Evolutionary conservation across 2,113 vertebrate species (phyloP).

Genomic region (Rafetus swinhoei): DNA sequence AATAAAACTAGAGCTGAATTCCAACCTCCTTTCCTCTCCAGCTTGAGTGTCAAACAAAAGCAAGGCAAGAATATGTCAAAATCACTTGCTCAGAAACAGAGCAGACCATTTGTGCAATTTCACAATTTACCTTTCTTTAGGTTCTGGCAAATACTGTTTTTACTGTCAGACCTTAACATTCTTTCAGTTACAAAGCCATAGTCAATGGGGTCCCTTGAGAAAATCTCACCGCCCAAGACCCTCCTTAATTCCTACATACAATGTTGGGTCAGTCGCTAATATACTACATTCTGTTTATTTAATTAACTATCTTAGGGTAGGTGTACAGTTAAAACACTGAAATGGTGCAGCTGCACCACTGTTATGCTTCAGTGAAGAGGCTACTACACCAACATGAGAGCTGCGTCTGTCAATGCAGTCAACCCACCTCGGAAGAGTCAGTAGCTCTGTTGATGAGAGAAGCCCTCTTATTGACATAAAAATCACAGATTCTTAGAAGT

Average conservation of each 20-base stretch:
- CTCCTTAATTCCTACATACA: not conserved
- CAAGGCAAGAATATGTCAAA: not conserved
- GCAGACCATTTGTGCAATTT: not conserved
- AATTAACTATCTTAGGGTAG: not conserved
- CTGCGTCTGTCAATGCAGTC: not conserved
- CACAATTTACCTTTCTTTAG: not conserved
- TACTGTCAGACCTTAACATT: not conserved
- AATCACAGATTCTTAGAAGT: no score
- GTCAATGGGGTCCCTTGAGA: not conserved
- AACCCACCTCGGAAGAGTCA: not conserved
- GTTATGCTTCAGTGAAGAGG: not conserved
- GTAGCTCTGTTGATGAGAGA: not conserved
- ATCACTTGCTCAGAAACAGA: not conserved
- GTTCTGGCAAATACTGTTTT: not conserved
- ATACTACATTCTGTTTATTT: not conserved
- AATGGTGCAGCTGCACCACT: not conserved
- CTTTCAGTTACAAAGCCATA: not conserved
- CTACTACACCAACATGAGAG: not conserved
- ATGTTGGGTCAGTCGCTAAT: not conserved
- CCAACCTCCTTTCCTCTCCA: not conserved
- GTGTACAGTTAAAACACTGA: not conserved
- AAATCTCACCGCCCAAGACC: rapidly evolving
- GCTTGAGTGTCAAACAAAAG: not conserved
- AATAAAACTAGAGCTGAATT: not conserved
- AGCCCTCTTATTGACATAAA: not conserved